phyloP scores from a whole-genome alignment of 1,140 invertebrate species.

The Latrodectus geometricus region DNA sequence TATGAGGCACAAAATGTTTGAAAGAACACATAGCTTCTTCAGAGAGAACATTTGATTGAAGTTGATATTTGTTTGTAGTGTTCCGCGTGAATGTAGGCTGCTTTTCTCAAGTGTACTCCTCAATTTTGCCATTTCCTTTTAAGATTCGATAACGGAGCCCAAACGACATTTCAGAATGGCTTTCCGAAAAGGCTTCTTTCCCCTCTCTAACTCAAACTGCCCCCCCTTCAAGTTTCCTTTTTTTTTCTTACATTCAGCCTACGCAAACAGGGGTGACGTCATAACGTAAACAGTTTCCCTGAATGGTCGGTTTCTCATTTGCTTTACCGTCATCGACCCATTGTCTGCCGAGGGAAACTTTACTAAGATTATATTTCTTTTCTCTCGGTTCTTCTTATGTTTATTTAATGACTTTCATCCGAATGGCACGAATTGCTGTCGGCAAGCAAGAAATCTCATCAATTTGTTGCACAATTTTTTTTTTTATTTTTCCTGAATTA shows the following conservation, averaged over 20 bases:
- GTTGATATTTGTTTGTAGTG: no score
- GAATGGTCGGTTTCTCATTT: constrained; percentile 27
- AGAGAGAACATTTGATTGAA: no score
- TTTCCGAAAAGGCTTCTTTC: not conserved
- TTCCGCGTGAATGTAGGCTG: no score
- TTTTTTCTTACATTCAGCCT: not conserved
- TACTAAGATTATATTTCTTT: not conserved
- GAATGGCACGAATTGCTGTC: not conserved
- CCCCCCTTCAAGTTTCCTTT: not conserved
- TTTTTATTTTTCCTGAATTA: not conserved
- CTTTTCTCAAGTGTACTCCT: no score
- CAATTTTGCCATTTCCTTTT: not conserved
- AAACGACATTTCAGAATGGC: not conserved
- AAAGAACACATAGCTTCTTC: no score
- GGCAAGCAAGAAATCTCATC: not conserved
- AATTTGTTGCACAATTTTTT: not conserved
- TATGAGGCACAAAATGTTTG: no score
- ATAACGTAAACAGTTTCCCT: constrained; percentile 21
- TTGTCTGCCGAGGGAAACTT: not conserved
- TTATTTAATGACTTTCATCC: not conserved
- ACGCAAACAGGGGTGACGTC: constrained; percentile 29
- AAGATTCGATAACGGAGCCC: not conserved
- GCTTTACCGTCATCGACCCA: constrained; percentile 9
- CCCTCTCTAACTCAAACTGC: not conserved
- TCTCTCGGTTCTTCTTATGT: not conserved